A percentile compares a stretch with the other conserved stretches of the same genome.
Conservation (phyloP, 2,797 vertebrate species). For the Erpetoichthys calabaricus region DNA sequence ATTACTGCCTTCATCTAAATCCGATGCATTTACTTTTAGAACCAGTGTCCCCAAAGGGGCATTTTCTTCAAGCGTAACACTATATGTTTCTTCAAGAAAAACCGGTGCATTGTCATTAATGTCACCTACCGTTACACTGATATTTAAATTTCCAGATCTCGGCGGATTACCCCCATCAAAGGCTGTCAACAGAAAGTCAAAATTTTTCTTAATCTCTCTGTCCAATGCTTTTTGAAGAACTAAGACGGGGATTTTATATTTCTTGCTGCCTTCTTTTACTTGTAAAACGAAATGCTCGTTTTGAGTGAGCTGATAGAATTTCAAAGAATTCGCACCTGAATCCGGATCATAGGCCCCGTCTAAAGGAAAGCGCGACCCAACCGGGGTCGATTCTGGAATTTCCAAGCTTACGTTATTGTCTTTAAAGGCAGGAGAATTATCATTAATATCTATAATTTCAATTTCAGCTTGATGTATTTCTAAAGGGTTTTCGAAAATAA, state of each 20-base stretch:
- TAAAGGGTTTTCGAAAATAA: conserved; percentile 39
- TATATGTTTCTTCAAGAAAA: conserved; percentile 35
- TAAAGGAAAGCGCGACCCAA: conserved; percentile 26
- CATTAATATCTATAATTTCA: conserved; percentile 28
- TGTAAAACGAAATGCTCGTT: conserved; percentile 37
- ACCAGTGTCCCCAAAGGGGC: conserved; percentile 18
- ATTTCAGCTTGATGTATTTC: conserved; percentile 33
- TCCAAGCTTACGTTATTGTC: conserved; percentile 27
- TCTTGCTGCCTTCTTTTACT: conserved; percentile 27
- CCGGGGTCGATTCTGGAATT: conserved; percentile 25
- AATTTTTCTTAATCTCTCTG: conserved; percentile 11
- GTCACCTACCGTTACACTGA: conserved; percentile 33
- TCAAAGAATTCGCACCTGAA: conserved; percentile 27
- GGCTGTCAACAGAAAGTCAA: conserved; percentile 15
- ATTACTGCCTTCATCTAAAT: conserved; percentile 30
- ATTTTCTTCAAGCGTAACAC: conserved; percentile 29
- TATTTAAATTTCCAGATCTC: conserved; percentile 18
- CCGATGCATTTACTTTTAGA: conserved; percentile 31
- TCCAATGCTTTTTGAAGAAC: conserved; percentile 29
- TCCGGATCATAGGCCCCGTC: conserved; percentile 31
- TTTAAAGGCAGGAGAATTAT: conserved; percentile 27
- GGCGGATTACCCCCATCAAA: conserved; percentile 32
- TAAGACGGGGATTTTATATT: conserved; percentile 31
- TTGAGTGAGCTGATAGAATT: conserved; percentile 28
- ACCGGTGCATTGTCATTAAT: conserved; percentile 48